Evolutionary conservation across 2,113 vertebrate species (phyloP).

Genomic region (Cyprinus carpio): DNA sequence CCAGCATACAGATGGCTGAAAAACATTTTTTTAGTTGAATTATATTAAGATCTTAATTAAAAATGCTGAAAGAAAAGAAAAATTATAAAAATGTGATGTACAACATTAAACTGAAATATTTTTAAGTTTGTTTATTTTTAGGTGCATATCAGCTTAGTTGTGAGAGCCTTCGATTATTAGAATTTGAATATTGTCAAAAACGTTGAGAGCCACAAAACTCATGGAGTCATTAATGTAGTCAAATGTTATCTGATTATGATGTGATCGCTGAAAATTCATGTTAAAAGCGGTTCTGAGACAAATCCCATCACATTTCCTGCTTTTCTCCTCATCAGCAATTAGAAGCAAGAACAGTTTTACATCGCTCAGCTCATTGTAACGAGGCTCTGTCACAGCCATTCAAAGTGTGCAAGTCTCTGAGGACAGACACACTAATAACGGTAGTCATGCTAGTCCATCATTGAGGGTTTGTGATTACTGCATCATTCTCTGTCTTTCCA

Average conservation of each 20-base stretch:
- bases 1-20: not conserved
- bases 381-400: not conserved
- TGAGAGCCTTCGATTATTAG: not conserved
- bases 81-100: not conserved
- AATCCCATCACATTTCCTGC: not conserved
- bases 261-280: not conserved
- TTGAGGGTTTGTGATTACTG: slow-evolving; percentile 36
- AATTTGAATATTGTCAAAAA: not conserved
- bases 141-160: not conserved
- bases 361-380: not conserved
- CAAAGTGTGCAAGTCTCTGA: not conserved
- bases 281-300: not conserved
- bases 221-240: not conserved
- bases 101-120: not conserved
- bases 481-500: slow-evolving; percentile 6
- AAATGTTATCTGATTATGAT: not conserved
- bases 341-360: not conserved
- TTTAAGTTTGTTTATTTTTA: not conserved
- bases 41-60: too few species aligned
- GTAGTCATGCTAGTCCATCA: slow-evolving; percentile 33
- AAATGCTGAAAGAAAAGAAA: too few species aligned
- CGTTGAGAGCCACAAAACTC: not conserved
- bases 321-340: not conserved
- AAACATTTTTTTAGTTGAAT: not conserved
- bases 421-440: slow-evolving; percentile 23